Conservation (phyloP, 2,888 invertebrate species). For the Adelphocoris suturalis region DNA sequence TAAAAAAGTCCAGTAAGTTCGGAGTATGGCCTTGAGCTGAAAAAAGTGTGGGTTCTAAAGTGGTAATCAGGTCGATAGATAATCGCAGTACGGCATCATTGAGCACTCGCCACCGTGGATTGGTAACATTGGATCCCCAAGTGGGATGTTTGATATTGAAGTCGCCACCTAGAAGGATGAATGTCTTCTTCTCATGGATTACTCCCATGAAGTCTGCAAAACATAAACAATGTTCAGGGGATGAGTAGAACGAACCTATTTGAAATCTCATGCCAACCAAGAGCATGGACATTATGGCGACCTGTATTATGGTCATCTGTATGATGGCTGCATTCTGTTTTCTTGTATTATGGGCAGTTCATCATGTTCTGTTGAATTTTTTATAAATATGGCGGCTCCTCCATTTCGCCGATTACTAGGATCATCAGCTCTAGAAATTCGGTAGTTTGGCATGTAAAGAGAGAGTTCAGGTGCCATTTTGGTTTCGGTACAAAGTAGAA, state of each 20-base stretch:
- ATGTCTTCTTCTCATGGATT: not conserved
- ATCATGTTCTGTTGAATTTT: not conserved
- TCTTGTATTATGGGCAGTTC: not conserved
- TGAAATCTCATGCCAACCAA: not conserved
- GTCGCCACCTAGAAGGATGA: conserved; percentile 26
- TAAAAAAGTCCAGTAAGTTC: conserved; percentile 40
- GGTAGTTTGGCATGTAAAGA: not conserved
- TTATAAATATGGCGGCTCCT: conserved; percentile 17
- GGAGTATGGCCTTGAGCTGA: not conserved
- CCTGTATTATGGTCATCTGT: not conserved
- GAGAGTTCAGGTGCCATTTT: conserved; percentile 21
- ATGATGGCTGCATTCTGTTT: too few species aligned
- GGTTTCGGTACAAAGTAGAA: conserved; percentile 15
- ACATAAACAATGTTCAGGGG: not conserved
- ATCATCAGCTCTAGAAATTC: conserved; percentile 17
- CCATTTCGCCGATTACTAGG: not conserved
- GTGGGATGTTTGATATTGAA: conserved; percentile 18
- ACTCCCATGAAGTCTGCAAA: not conserved
- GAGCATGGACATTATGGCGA: not conserved
- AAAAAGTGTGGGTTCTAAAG: conserved; percentile 36
- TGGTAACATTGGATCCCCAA: not conserved
- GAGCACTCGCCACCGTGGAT: not conserved
- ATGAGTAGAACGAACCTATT: conserved; percentile 43
- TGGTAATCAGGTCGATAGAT: not conserved
- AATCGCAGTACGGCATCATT: not conserved